Evolutionary conservation across 2,888 invertebrate species (phyloP).

Genomic region (Agrilus cyanescens): DNA sequence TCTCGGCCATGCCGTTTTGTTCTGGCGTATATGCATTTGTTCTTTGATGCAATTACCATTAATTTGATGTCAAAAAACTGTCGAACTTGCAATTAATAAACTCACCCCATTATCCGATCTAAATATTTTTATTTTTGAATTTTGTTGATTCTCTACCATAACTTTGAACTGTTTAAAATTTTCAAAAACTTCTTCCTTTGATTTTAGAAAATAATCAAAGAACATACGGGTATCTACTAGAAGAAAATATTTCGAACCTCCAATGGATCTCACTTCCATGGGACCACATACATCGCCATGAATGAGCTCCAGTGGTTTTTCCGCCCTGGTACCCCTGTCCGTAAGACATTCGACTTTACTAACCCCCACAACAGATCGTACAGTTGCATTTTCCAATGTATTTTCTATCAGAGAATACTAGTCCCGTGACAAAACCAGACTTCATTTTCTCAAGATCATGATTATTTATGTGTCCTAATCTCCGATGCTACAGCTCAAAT

Average conservation of each 20-base stretch:
- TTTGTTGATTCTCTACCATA: slow-evolving; percentile 12
- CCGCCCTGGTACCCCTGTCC: too few relatives aligned
- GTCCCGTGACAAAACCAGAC: too few relatives aligned
- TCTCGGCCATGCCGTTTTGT: slow-evolving; percentile 20
- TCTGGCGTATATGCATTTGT: slow-evolving; percentile 22
- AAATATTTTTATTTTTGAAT: slow-evolving; percentile 12
- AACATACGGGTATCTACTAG: slow-evolving; percentile 1
- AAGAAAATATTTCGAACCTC: slow-evolving; percentile 6
- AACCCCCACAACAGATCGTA: too few relatives aligned
- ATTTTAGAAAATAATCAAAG: slow-evolving; percentile 10
- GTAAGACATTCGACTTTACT: too few relatives aligned
- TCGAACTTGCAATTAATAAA: slow-evolving; percentile 16
- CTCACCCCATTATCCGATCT: slow-evolving; percentile 16
- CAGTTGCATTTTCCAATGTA: too few relatives aligned
- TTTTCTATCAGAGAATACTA: too few relatives aligned
- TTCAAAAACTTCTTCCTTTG: slow-evolving; percentile 18
- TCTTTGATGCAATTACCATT: slow-evolving; percentile 23
- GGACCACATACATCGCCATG: too few relatives aligned
- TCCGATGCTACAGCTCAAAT: too few relatives aligned
- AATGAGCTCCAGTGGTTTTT: too few relatives aligned
- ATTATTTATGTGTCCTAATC: too few relatives aligned
- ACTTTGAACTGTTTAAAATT: slow-evolving; percentile 19
- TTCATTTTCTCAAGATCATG: too few relatives aligned
- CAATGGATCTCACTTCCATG: too few relatives aligned
- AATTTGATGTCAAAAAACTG: slow-evolving; percentile 11